phyloP scores from a whole-genome alignment of 2,797 vertebrate genomes.

The Anableps anableps region DNA sequence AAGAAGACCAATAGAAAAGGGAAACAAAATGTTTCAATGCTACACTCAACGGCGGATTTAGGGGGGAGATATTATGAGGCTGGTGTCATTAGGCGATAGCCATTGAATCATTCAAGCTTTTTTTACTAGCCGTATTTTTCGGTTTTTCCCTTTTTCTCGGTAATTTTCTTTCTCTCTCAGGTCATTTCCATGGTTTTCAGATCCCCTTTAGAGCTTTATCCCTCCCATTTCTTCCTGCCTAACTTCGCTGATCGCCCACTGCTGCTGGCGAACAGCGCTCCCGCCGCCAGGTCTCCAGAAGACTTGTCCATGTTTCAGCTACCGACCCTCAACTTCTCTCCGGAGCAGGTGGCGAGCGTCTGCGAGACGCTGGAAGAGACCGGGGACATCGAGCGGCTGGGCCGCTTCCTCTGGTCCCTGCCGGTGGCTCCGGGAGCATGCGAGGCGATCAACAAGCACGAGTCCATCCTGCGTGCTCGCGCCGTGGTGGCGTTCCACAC shows the following conservation, averaged over 20 bases:
- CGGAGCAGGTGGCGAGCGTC: conserved; percentile 99
- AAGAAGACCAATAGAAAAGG: conserved; percentile 99
- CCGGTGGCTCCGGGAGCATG: conserved; percentile 98
- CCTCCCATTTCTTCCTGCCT: conserved; percentile 99
- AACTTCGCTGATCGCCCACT: conserved; percentile 98
- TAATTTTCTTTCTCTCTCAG: conserved; percentile 92
- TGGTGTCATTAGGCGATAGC: conserved; percentile 99
- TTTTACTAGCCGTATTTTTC: conserved; percentile 84
- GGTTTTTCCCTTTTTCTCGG: conserved; percentile 85
- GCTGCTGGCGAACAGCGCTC: conserved; percentile 94
- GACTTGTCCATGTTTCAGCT: conserved; percentile 99
- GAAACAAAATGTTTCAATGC: conserved; percentile 99
- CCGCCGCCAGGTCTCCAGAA: conserved; percentile 95
- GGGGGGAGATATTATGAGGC: conserved; percentile 99
- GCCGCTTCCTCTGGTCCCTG: conserved; percentile 98
- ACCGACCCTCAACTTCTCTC: conserved; percentile 99
- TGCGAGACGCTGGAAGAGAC: conserved; percentile 99
- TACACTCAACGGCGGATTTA: conserved; percentile 99
- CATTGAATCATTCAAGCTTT: conserved; percentile 98
- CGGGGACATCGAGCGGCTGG: conserved; percentile 98
- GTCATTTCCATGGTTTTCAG: conserved; percentile 99
- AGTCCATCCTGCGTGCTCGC: conserved; percentile 97
- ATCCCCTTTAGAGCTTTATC: conserved; percentile 99
- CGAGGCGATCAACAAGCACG: conserved; percentile 99
- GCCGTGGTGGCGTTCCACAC: conserved; percentile 99